phyloP scores from a whole-genome alignment of 2,888 invertebrate species.

The Stratiomys singularior region DNA sequence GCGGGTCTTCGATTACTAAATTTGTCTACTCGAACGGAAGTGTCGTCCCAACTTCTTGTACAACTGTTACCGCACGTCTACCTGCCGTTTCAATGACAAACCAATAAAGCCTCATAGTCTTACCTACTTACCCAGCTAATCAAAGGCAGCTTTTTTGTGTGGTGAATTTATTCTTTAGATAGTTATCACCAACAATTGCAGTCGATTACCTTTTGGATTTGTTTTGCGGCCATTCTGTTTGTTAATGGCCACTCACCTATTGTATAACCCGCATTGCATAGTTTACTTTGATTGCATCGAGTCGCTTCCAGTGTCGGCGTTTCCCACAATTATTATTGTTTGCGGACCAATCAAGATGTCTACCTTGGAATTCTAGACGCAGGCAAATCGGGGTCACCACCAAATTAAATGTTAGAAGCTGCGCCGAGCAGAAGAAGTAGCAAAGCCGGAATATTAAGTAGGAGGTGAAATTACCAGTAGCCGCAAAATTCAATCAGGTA shows the following conservation, averaged over 20 bases:
- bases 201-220: conserved; percentile 17
- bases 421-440: too few relatives aligned
- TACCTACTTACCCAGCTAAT: background rate
- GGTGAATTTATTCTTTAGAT: background rate
- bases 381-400: conserved; percentile 11
- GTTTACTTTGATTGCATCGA: conserved; percentile 24
- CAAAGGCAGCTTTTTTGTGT: background rate
- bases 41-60: background rate
- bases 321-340: conserved; percentile 35
- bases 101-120: background rate
- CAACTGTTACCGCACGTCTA: conserved; percentile 3
- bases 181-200: conserved; percentile 26
- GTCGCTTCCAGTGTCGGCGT: background rate
- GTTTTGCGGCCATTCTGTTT: conserved; percentile 14
- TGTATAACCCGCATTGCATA: conserved; percentile 33
- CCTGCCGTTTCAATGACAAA: background rate
- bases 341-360: conserved; percentile 1
- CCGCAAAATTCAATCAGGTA: too few relatives aligned
- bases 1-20: background rate
- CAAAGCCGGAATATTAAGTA: too few relatives aligned
- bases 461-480: too few relatives aligned
- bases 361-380: conserved; percentile 32
- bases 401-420: background rate
- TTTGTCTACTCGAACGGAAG: background rate
- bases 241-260: conserved; percentile 5